Evolutionary conservation across 92 coral and sea anemone genomes (phyloP), one percentile per base, ranked within the genome.

Genomic region (Siderastrea radians): DNA sequence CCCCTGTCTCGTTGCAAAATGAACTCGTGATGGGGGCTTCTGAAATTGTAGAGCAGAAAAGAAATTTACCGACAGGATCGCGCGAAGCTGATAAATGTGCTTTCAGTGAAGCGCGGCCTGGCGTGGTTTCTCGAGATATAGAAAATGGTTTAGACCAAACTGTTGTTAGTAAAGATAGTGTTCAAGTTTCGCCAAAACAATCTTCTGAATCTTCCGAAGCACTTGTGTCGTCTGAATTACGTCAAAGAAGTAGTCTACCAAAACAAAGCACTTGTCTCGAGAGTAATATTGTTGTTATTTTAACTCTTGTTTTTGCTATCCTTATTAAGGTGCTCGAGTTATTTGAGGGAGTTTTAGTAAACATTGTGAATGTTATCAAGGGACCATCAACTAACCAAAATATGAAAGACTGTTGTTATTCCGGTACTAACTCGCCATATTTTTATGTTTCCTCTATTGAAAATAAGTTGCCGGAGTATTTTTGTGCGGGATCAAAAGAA

Each of bases 1-100:
- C 72, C 72, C 72, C 72, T 66, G 1, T 66, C 72, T 66, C 72
- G 47, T 17, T 17, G 72, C 72, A 44, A 66, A 66, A 66, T 66
- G 12, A 66, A 7, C 38, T 6, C 72, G 72, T 14, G 72, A 44
- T 66, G 12, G 72, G 72, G 72, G 16, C 72, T 44, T 44, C 57
- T 53, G 57, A 53, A 53, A 9, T 53, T 53, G 38, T 9, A 53
- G 57, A 53, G 57, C 10, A 0, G 45, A 64, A 19, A 26, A 26
- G 38, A 26, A 26, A 26, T 64, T 64, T 64, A 19, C 3, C 43
- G 69, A 5, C 69, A 26, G 69, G 43, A 26, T 5, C 69, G 9
- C n/a, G 69, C 10, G 45, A 64, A 64, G n/a, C 69, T 64, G 69
- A 64, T 17, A 64, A n/a, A 64, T 64, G 3, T 64, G 43, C 69